Evolutionary conservation across 2,888 invertebrate species (phyloP).

Genomic region (Pterobdella sp.): DNA sequence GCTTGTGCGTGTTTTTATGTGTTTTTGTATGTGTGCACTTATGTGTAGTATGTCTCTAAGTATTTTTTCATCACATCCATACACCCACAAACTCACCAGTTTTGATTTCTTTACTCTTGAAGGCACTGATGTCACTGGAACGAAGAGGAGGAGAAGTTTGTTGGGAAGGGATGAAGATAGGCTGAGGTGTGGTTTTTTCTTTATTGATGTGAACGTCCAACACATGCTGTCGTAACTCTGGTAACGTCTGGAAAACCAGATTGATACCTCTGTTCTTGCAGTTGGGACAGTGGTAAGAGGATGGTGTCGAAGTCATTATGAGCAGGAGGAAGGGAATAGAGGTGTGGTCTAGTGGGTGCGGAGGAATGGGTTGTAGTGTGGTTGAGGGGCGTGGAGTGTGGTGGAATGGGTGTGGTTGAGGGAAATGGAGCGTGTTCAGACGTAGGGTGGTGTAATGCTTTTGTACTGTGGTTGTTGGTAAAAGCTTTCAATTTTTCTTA

Average conservation of each 20-base stretch:
- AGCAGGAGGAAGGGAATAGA: too few relatives aligned
- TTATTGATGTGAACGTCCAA: conserved; percentile 15
- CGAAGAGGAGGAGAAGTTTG: not conserved
- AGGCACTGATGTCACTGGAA: not conserved
- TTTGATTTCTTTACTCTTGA: not conserved
- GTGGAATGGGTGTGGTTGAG: not conserved
- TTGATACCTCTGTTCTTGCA: conserved; percentile 14
- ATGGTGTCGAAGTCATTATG: not conserved
- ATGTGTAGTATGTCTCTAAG: not conserved
- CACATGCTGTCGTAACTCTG: conserved; percentile 25
- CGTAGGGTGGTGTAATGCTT: too few relatives aligned
- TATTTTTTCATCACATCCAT: not conserved
- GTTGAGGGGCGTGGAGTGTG: not conserved
- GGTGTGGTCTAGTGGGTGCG: not conserved
- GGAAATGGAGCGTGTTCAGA: not conserved
- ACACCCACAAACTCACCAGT: not conserved
- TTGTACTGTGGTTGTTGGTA: not conserved
- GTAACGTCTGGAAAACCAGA: conserved; percentile 12
- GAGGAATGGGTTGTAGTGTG: not conserved
- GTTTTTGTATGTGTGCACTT: not conserved
- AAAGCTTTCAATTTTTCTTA: not conserved
- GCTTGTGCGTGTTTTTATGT: not conserved
- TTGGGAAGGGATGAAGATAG: not conserved
- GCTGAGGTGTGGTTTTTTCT: not conserved
- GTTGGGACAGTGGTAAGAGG: conserved; percentile 25